These are phyloP conservation scores for Acrocephalus scirpaceus DNA, from an alignment of 2,797 vertebrate species.

Conservation along the genomic window DNA sequence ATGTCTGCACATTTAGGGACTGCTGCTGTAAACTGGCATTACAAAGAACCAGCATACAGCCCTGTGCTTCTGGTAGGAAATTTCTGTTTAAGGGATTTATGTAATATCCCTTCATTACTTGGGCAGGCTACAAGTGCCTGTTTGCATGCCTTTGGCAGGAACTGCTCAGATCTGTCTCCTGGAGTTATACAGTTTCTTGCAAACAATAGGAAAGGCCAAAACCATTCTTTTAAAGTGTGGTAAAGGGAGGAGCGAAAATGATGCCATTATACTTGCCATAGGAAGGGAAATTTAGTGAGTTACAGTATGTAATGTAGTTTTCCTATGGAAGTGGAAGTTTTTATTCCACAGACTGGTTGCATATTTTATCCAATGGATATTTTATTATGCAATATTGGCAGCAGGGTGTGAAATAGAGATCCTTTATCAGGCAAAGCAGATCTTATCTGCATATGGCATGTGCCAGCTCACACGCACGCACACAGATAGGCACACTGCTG, in stretches of 20 bases:
- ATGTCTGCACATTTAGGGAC: neutral
- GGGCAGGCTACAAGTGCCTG: neutral
- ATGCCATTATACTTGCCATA: neutral
- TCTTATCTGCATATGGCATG: neutral
- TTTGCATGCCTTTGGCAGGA: neutral
- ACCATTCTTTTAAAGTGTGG: neutral
- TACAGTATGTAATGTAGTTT: neutral
- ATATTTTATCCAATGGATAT: neutral
- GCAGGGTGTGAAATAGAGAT: neutral
- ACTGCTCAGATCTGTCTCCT: neutral
- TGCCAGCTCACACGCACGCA: neutral
- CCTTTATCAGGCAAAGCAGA: neutral
- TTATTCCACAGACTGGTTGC: neutral
- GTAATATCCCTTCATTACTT: neutral
- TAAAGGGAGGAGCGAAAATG: neutral
- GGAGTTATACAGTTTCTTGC: neutral
- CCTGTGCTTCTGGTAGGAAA: neutral
- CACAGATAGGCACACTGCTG: fast-evolving
- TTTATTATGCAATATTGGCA: neutral
- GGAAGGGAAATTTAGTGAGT: neutral
- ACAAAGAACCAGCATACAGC: neutral
- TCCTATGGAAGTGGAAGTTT: neutral
- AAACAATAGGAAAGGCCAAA: neutral
- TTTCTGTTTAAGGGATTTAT: neutral
- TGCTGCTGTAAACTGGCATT: neutral